Percentiles rank a stretch among this genome's conserved stretches.
phyloP scores from a whole-genome alignment of 2,888 invertebrate species.

The Limenitis camilla region DNA sequence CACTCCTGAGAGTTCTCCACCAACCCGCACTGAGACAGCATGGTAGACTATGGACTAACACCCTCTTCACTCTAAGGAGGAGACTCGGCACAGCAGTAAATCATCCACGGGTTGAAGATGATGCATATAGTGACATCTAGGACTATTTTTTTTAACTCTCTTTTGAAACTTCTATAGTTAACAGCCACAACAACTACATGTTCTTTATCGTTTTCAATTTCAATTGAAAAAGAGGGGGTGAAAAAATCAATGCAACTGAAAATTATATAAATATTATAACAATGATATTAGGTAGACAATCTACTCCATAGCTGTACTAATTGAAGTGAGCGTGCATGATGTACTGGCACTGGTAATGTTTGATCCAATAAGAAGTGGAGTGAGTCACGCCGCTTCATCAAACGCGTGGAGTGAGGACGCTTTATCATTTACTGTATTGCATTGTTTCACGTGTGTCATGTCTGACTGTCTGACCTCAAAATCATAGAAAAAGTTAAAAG shows the following conservation, averaged over 20 bases:
- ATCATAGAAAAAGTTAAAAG: too few relatives aligned
- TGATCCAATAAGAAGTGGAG: conserved; percentile 14
- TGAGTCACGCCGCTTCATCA: conserved; percentile 36
- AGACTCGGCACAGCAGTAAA: too few relatives aligned
- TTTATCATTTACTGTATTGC: conserved; percentile 20
- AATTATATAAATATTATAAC: too few relatives aligned
- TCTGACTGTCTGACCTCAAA: not conserved
- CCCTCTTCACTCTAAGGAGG: too few relatives aligned
- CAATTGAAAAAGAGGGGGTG: too few relatives aligned
- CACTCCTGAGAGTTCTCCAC: too few relatives aligned
- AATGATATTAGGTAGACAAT: not conserved
- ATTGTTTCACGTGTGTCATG: conserved; percentile 7
- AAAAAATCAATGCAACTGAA: too few relatives aligned
- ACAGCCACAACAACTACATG: too few relatives aligned
- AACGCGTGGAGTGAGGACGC: conserved; percentile 22
- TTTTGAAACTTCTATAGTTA: too few relatives aligned
- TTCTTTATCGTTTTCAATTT: too few relatives aligned
- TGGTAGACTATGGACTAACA: not conserved
- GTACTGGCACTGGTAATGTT: conserved; percentile 4
- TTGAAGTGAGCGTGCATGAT: conserved; percentile 20
- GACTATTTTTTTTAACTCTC: too few relatives aligned
- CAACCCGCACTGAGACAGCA: too few relatives aligned
- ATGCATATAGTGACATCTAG: not conserved
- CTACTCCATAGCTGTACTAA: conserved; percentile 19
- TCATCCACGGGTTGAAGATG: not conserved